Base-by-base conservation (phyloP, 2,888 invertebrate genomes). In the Phania funesta region DNA sequence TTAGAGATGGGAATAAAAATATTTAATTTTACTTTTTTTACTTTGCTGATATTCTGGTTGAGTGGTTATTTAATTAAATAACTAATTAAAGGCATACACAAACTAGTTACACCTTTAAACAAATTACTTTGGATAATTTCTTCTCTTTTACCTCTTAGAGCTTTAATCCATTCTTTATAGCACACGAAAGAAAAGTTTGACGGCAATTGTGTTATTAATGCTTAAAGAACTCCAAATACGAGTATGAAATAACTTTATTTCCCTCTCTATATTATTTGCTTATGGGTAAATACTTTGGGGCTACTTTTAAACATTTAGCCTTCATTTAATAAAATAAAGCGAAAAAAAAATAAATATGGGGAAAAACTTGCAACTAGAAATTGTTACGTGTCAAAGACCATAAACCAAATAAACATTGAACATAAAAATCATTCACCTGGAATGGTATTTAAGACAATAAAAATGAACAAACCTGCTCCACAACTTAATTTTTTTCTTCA, bases 381-480 rank as follows among this genome's bases (percentile, higher is more conserved):
- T 70, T 56, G 56, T 74, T 65, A 64, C 68, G 54, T 74, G 77
- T 74, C 81, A 82, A 58, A 74, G 81, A 82, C 74, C 73, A 82
- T 78, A 82, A 82, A 74, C 67, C 56, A 68, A 68, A 62, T 46
- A 73, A 67, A 67, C 71, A 67, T 76, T 62, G 62, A 77, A 81
- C 35, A 68, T 22, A 58, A 76, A 80, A 81, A 60, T 48, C 77
- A 81, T 68, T 81, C 81, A 81, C 68, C 68, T 78, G 81, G 52
- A 48, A 20, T 46, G 46, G 26, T 20, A 20, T 65, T 73, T 52
- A 58, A 56, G 38, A 32, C 16, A 56, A 29, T 11, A 67, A 46
- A 2, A 11, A 38, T 2, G 16, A 75, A 8, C 50, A 60, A 26
- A 50, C 9, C 50, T 41, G 41, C 20, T 13, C 9, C 26, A 26